These are phyloP conservation scores for Agrypnia vestita DNA, from an alignment of 1,140 invertebrate genomes.

Conservation along the genomic window DNA sequence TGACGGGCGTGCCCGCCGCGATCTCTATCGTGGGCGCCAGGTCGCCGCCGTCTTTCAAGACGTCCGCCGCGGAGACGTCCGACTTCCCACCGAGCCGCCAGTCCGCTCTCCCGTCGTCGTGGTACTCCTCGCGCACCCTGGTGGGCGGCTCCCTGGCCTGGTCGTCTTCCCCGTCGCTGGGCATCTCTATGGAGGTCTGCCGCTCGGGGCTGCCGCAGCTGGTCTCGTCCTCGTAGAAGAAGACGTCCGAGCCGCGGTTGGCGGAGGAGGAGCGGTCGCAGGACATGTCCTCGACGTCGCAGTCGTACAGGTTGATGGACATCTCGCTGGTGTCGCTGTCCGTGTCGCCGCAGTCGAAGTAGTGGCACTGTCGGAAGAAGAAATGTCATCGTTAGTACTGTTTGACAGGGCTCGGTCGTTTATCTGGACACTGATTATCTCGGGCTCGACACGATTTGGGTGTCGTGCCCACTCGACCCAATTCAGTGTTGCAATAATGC, in stretches of 20 bases:
- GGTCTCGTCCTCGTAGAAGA: slow-evolving; percentile 53
- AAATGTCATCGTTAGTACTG: background rate
- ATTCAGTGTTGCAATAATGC: no score
- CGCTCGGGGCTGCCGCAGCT: slow-evolving; percentile 1
- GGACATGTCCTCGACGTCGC: slow-evolving; percentile 49
- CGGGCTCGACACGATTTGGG: background rate
- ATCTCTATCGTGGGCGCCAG: slow-evolving; percentile 64
- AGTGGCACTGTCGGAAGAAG: slow-evolving; percentile 68
- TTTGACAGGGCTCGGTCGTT: no score
- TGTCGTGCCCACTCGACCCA: no score
- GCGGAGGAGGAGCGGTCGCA: slow-evolving; percentile 18
- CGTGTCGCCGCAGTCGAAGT: slow-evolving; percentile 72
- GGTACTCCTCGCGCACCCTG: background rate
- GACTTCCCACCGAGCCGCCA: background rate
- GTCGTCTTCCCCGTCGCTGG: slow-evolving; percentile 9
- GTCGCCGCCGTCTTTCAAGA: slow-evolving; percentile 46
- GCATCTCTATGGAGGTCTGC: slow-evolving; percentile 1
- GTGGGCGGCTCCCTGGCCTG: background rate
- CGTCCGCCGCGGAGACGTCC: slow-evolving; percentile 17
- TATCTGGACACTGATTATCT: no score
- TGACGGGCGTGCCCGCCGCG: slow-evolving; percentile 71
- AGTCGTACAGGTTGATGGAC: slow-evolving; percentile 51
- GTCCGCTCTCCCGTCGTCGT: background rate
- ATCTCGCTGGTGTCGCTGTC: slow-evolving; percentile 67
- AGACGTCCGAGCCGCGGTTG: slow-evolving; percentile 13